Base-by-base conservation (phyloP, 2,888 invertebrate genomes). In the Tethea ocularis region DNA sequence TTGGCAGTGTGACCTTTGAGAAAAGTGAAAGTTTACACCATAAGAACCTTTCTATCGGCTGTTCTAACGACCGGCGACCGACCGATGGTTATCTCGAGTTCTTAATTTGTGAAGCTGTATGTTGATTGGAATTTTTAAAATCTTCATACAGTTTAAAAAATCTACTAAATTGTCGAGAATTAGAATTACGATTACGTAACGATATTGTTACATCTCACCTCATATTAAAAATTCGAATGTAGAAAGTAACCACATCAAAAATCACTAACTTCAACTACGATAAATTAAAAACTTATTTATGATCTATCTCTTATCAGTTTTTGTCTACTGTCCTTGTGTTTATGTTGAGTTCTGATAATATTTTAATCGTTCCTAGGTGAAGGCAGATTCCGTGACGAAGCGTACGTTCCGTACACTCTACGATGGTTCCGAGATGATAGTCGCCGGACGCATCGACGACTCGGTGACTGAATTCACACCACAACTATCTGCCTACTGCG, bases 401-500 rank as follows among this genome's bases (percentile, higher is more conserved):
- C 86, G 88, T 57, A 78, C 87, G 60, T 95, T 95, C 86, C 93
- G 94, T 38, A 93, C 95, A 23, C 91, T 93, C 72, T 95, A 95
- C 83, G 84, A 84, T 0, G 96, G 96, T n/a, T 91, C 94, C 0
- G 96, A 96, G 83, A 75, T 95, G 52, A 94, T 95, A 22, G 94
- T 96, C 23, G 94, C 95, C 6, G 96, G 96, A 0, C 84, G 86
- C 65, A 46, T 90, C 17, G 72, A 63, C 0, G 76, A 77, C 17
- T 71, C 60, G 23, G 82, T 68, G 22, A 15, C 58, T 0, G 86
- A 86, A 59, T 64, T 92, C 24, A 67, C 78, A 33, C 83, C 90
- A 2, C 76, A 72, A 3, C 78, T 91, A 13, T 58, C 59, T 2
- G 90, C 71, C 58, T 83, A 82, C 77, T 89, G 90, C 68, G 86